phyloP scores from a whole-genome alignment of 2,888 invertebrate genomes.

The Sepiola atlantica region DNA sequence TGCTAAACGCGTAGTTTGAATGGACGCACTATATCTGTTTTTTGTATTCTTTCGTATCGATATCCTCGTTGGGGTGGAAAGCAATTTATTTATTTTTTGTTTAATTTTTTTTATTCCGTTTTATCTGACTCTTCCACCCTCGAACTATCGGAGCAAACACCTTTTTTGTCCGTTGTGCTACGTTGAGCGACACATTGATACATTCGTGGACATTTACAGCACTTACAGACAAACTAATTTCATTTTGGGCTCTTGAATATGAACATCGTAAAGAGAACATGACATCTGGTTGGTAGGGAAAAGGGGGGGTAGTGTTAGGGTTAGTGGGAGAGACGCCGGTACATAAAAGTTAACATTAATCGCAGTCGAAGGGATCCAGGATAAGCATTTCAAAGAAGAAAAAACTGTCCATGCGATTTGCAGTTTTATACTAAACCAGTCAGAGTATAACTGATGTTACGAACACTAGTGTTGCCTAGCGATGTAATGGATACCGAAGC shows the following conservation, averaged over 20 bases:
- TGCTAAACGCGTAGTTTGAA: too few relatives aligned
- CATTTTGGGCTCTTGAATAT: neutral
- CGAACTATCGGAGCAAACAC: neutral
- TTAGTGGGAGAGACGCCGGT: neutral
- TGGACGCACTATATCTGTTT: neutral
- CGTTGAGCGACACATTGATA: neutral
- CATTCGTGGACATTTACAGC: neutral
- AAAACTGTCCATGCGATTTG: neutral
- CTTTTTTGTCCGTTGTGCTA: conserved; percentile 8
- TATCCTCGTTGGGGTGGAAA: neutral
- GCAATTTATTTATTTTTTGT: neutral
- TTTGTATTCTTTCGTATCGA: neutral
- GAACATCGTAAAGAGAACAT: neutral
- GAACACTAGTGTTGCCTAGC: too few relatives aligned
- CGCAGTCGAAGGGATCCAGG: neutral
- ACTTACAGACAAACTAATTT: neutral
- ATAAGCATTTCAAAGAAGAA: neutral
- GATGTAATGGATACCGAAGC: too few relatives aligned
- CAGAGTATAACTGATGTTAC: neutral
- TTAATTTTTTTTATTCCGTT: too few relatives aligned
- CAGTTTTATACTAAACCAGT: neutral
- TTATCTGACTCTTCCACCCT: neutral
- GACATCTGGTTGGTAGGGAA: neutral
- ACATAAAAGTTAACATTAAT: neutral
- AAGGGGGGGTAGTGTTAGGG: neutral